Evolutionary conservation across 2,113 vertebrate species (phyloP), one percentile per base, ranked within the genome.

Genomic region (Ibidorhyncha struthersii): DNA sequence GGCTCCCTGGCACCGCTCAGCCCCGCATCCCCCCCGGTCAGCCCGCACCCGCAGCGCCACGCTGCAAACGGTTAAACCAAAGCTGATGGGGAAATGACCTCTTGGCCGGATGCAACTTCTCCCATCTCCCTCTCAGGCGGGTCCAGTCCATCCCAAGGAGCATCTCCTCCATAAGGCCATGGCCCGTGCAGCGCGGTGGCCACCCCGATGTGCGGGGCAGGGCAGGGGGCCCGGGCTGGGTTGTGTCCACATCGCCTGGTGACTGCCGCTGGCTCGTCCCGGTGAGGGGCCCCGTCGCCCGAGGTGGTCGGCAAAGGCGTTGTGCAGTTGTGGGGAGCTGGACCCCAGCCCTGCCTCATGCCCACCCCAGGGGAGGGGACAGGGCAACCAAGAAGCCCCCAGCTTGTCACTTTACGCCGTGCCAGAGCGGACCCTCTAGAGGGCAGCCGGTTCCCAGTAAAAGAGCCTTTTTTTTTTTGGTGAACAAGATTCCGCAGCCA

Each of bases 111-210:
- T 15, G 45, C 18, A 10, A 1, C 16, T 5, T 61, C 40, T 23
- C 2, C 5, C 15, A 23, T 15, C 40, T 13, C 43, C 2, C 21
- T 6, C 34, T 10, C 12, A 20, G 32, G 43, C 32, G 45, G 71
- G 32, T 25, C 45, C 55, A 7, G 12, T 4, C 2, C 4, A 43
- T n/a, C 55, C 62, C 41, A 15, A 1, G 38, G 30, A 40, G 12
- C 1, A 0, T 17, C 5, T 43, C 25, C n/a, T 12, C 49, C 10
- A 0, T 1, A 6, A 43, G 25, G 72, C 38, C 27, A 3, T 0
- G 21, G 26, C 4, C 29, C 20, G 1, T 4, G 49, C 26, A 8
- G 23, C 1, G 2, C 70, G 8, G 29, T 8, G 66, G 47, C 89
- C 21, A 10, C 3, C 20, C 20, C 36, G 8, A 27, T 16, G 58